phyloP scores from a whole-genome alignment of 2,888 invertebrate species.

The Abrostola tripartita region DNA sequence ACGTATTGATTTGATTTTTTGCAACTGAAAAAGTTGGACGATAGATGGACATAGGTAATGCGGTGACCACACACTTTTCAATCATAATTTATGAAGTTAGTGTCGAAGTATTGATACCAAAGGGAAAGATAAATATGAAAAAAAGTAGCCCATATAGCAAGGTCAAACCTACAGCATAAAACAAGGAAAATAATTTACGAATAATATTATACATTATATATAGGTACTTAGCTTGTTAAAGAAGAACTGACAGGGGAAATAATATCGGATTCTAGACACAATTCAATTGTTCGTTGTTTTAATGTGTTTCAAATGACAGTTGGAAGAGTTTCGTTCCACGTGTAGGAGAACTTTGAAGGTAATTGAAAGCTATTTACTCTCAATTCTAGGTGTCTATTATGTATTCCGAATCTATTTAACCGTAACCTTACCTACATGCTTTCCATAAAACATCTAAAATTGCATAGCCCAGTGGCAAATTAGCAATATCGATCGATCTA shows the following conservation, averaged over 20 bases:
- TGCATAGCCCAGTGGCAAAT: constrained; percentile 25
- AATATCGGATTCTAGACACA: constrained; percentile 45
- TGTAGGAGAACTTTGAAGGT: constrained; percentile 35
- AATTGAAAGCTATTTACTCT: constrained; percentile 37
- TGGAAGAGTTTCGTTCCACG: constrained; percentile 44
- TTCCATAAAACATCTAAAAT: constrained; percentile 21
- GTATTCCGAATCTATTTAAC: constrained; percentile 5
- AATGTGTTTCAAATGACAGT: constrained; percentile 56
- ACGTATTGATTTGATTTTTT: no score
- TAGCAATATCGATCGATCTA: constrained; percentile 10
- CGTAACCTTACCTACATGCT: background rate
- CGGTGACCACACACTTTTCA: no score
- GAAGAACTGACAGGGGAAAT: constrained; percentile 30
- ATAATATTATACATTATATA: constrained; percentile 35
- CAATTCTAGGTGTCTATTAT: constrained; percentile 41
- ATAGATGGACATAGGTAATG: no score
- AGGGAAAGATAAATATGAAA: no score
- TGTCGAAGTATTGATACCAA: no score
- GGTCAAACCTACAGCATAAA: constrained; percentile 3
- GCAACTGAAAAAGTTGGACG: no score
- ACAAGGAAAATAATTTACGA: constrained; percentile 1
- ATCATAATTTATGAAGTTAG: background rate
- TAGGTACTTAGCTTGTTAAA: constrained; percentile 29
- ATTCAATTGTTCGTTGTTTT: constrained; percentile 50
- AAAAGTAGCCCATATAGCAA: no score